Percentiles rank a stretch among this genome's conserved stretches.
phyloP scores from a whole-genome alignment of 2,113 vertebrate species.

The Cygnus buccinator region DNA sequence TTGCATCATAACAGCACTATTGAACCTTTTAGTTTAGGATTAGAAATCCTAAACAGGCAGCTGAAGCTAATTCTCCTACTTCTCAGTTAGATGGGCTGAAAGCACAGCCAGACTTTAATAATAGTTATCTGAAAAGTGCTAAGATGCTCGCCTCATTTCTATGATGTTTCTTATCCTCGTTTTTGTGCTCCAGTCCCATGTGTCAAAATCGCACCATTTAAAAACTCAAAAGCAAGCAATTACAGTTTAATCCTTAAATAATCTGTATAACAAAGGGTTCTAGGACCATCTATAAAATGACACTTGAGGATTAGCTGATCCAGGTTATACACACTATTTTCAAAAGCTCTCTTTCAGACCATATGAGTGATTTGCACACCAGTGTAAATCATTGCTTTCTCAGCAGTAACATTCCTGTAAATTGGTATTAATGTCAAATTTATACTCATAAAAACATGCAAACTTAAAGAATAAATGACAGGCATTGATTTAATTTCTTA shows the following conservation, averaged over 20 bases:
- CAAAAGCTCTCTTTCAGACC: neutral
- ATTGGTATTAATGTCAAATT: conserved; percentile 31
- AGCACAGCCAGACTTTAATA: neutral
- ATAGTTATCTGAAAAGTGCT: neutral
- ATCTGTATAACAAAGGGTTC: neutral
- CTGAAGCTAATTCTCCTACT: neutral
- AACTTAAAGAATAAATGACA: conserved; percentile 28
- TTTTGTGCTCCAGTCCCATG: neutral
- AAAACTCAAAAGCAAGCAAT: neutral
- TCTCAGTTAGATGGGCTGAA: neutral
- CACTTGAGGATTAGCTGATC: neutral
- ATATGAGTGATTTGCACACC: neutral
- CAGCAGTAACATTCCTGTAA: conserved; percentile 28
- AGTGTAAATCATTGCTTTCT: conserved; percentile 24
- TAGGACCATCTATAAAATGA: neutral
- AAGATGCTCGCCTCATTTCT: neutral
- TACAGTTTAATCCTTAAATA: neutral
- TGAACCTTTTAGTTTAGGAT: neutral
- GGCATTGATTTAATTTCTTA: conserved; percentile 46
- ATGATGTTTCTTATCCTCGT: neutral
- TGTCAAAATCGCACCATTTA: neutral
- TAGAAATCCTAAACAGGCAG: neutral
- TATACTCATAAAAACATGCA: neutral
- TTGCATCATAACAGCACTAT: neutral
- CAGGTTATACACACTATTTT: neutral